A percentile compares a stretch with the other conserved stretches of the same genome.
These are phyloP conservation scores for Lophius americanus DNA, from an alignment of 2,797 vertebrate genomes.

Conservation along the genomic window DNA sequence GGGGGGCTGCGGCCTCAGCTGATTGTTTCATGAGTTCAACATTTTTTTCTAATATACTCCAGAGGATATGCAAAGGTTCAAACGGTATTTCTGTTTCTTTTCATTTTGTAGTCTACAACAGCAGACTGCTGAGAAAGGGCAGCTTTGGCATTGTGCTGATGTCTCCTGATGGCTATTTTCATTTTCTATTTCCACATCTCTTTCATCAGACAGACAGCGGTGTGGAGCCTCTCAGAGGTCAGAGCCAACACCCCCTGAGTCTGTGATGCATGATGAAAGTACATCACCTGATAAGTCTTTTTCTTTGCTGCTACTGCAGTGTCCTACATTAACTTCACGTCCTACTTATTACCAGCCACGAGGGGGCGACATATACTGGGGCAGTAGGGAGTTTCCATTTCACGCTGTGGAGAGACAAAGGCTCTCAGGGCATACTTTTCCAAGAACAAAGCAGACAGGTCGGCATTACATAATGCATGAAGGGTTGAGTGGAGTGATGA, in stretches of 20 bases:
- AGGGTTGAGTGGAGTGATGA: background rate
- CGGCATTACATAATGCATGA: conserved; percentile 23
- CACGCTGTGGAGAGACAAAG: conserved; percentile 15
- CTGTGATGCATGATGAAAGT: conserved; percentile 47
- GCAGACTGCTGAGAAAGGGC: no score
- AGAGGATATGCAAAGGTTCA: no score
- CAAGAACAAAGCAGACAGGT: conserved; percentile 12
- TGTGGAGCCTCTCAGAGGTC: background rate
- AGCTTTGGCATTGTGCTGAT: no score
- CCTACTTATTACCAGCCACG: conserved; percentile 49
- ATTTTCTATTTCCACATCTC: background rate
- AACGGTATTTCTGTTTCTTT: no score
- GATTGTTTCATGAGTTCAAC: no score
- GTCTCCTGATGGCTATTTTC: no score
- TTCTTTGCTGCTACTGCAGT: conserved; percentile 71
- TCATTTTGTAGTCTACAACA: no score
- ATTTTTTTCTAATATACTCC: no score
- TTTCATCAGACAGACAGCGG: background rate
- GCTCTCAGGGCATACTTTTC: conserved; percentile 31
- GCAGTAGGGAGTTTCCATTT: background rate
- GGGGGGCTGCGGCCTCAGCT: no score
- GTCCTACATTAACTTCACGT: conserved; percentile 56
- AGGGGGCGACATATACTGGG: conserved; percentile 60
- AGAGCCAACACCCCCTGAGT: conserved; percentile 4
- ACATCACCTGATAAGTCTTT: conserved; percentile 43